These are phyloP conservation scores for Palaemon carinicauda DNA, from an alignment of 1,140 invertebrate species.

Conservation along the genomic window DNA sequence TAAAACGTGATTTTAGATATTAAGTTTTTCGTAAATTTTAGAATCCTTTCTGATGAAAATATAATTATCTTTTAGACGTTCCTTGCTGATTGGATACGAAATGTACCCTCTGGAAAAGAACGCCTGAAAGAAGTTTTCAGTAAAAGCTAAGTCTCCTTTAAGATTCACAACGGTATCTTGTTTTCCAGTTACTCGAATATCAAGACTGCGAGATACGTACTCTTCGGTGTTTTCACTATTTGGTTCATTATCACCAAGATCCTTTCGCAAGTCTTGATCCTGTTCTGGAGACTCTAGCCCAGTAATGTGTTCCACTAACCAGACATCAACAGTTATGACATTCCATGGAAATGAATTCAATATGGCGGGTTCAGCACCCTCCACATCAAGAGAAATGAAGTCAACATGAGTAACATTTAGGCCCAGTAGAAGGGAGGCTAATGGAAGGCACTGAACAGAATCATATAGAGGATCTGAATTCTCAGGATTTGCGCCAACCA, in stretches of 20 bases:
- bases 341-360: not conserved
- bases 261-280: too few relatives aligned
- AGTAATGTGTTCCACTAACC: slow-evolving; percentile 17
- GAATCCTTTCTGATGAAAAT: not conserved
- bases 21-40: not conserved
- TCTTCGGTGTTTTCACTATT: too few relatives aligned
- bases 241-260: too few relatives aligned
- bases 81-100: not conserved
- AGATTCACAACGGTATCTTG: too few relatives aligned
- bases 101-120: not conserved
- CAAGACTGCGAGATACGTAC: too few relatives aligned
- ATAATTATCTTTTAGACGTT: not conserved
- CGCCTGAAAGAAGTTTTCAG: not conserved
- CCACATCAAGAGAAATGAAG: slow-evolving; percentile 35
- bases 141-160: too few relatives aligned
- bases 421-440: slow-evolving; percentile 27
- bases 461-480: slow-evolving; percentile 15
- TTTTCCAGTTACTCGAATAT: too few relatives aligned
- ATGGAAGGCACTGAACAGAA: slow-evolving; percentile 36
- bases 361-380: slow-evolving; percentile 21
- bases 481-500: not conserved
- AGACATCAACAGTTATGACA: slow-evolving; percentile 17
- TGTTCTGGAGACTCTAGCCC: too few relatives aligned
- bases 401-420: slow-evolving; percentile 24
- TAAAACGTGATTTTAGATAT: too few relatives aligned